Evolutionary conservation across 2,888 invertebrate genomes (phyloP).

Genomic region (Sesia bembeciformis): DNA sequence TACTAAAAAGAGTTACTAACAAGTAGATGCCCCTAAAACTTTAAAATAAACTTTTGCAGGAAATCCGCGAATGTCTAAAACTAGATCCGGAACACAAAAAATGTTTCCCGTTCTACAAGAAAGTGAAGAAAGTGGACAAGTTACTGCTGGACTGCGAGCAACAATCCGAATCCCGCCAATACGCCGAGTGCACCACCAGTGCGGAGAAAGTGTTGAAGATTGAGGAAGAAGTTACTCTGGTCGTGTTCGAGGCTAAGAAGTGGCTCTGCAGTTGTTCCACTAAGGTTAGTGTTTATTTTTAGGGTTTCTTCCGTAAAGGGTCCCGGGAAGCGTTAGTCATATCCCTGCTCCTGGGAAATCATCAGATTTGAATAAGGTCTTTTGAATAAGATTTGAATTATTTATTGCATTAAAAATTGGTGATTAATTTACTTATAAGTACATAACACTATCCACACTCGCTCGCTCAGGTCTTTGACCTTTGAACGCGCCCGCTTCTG

Average conservation of each 20-base stretch:
- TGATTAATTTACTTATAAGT: too few relatives aligned
- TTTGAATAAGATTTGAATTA: too few relatives aligned
- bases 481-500: too few relatives aligned
- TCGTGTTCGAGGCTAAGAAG: constrained; percentile 82
- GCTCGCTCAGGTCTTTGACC: too few relatives aligned
- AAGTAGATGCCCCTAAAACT: not conserved
- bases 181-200: constrained; percentile 78
- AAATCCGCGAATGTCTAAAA: constrained; percentile 96
- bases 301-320: too few relatives aligned
- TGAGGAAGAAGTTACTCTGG: constrained; percentile 81
- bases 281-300: constrained; percentile 20
- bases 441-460: too few relatives aligned
- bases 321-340: too few relatives aligned
- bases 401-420: too few relatives aligned
- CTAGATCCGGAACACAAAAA: constrained; percentile 97
- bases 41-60: constrained; percentile 38
- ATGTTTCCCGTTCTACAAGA: constrained; percentile 97
- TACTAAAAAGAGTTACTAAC: not conserved
- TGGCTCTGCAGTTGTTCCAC: constrained; percentile 87
- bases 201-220: constrained; percentile 79
- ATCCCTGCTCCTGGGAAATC: too few relatives aligned
- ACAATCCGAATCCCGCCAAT: constrained; percentile 76
- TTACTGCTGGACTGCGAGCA: constrained; percentile 79
- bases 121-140: constrained; percentile 94
- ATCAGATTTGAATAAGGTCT: too few relatives aligned